These are phyloP conservation scores for Styela clava DNA, from an alignment of 23 tunicate species.

Conservation along the genomic window DNA sequence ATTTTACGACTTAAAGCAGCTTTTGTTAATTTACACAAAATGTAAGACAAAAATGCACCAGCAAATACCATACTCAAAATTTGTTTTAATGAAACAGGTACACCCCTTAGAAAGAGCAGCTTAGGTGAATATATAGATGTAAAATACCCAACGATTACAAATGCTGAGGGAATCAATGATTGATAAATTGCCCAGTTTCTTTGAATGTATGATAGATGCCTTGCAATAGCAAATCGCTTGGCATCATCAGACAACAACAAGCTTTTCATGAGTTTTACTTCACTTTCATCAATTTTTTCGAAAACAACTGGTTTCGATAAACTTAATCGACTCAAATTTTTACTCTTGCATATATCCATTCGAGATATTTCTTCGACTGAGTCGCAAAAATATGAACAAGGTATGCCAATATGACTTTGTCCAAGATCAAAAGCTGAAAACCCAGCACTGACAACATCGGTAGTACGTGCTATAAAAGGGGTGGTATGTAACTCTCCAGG, in stretches of 20 bases:
- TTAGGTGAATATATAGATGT: constrained; percentile 37
- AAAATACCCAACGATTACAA: constrained; percentile 57
- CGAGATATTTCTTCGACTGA: constrained; percentile 52
- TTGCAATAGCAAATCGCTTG: constrained; percentile 69
- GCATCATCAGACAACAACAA: constrained; percentile 71
- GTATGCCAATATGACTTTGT: constrained; percentile 60
- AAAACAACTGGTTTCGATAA: constrained; percentile 9
- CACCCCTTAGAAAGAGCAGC: constrained; percentile 24
- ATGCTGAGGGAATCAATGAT: constrained; percentile 39
- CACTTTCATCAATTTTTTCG: constrained; percentile 32
- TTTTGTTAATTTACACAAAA: constrained; percentile 55
- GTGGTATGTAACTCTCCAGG: constrained; percentile 8
- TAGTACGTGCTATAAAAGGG: constrained; percentile 47
- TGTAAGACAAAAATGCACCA: constrained; percentile 30
- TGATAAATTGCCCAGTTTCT: constrained; percentile 73
- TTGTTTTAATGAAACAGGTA: constrained; percentile 14
- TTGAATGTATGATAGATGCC: constrained; percentile 46
- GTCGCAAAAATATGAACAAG: constrained; percentile 53
- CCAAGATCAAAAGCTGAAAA: constrained; percentile 34
- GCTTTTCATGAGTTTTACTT: constrained; percentile 57
- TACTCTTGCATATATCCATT: constrained; percentile 27
- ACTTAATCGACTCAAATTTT: background rate
- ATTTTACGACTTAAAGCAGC: constrained; percentile 27
- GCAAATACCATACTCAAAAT: constrained; percentile 26
- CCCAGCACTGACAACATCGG: constrained; percentile 62